A percentile compares a stretch with the other conserved stretches of the same genome.
These are phyloP conservation scores for Echinops telfairi DNA, from an alignment of 2,113 vertebrate species.

Conservation along the genomic window DNA sequence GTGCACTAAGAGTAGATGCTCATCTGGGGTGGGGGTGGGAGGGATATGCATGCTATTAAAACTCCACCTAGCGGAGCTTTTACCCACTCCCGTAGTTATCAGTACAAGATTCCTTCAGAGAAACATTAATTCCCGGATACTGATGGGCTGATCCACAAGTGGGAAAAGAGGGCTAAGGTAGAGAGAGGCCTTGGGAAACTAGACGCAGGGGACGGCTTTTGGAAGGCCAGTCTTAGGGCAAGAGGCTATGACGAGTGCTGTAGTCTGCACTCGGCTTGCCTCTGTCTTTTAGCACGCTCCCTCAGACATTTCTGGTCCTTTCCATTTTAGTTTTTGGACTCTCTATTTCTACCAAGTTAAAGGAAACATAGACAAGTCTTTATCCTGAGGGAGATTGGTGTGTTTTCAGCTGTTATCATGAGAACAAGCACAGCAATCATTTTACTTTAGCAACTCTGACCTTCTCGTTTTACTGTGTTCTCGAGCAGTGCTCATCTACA, in stretches of 20 bases:
- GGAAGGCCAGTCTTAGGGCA: background rate
- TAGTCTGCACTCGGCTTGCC: background rate
- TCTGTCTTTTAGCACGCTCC: background rate
- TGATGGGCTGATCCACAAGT: background rate
- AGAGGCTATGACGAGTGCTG: no score
- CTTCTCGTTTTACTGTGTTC: background rate
- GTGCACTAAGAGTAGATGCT: no score
- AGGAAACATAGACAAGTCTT: background rate
- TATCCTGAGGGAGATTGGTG: background rate
- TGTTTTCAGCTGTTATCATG: background rate
- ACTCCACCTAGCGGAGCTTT: no score
- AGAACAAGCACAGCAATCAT: background rate
- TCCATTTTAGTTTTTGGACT: background rate
- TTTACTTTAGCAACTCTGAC: background rate
- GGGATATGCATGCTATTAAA: no score
- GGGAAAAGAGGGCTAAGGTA: no score
- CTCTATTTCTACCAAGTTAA: background rate
- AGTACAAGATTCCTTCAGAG: background rate
- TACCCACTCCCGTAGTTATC: no score
- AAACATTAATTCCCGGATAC: background rate
- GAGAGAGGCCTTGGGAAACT: background rate
- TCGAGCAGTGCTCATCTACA: background rate
- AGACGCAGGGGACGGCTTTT: background rate
- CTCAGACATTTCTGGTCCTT: background rate
- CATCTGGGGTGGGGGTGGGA: no score